Percentiles rank a stretch among this genome's conserved stretches.
These are phyloP conservation scores for Rhabdophis nuchalis DNA, from an alignment of 2,797 vertebrate species.

Conservation along the genomic window DNA sequence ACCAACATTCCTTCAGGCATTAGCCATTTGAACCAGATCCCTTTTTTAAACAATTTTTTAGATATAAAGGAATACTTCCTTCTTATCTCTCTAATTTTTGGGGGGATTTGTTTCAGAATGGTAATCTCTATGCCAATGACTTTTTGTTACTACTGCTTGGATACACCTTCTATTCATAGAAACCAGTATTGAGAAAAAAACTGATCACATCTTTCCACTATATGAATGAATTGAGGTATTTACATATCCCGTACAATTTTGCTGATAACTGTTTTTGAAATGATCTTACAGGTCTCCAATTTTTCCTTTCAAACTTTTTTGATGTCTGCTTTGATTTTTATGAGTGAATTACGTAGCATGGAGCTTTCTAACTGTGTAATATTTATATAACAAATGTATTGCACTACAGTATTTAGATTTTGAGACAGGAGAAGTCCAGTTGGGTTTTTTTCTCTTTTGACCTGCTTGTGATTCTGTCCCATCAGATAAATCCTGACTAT, in stretches of 20 bases:
- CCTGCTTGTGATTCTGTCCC: constrained; percentile 75
- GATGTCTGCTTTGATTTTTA: neutral
- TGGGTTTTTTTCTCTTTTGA: constrained; percentile 47
- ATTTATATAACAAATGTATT: fast-evolving
- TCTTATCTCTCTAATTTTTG: too few species aligned
- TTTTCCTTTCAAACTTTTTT: neutral
- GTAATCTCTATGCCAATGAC: neutral
- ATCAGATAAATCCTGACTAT: constrained; percentile 83
- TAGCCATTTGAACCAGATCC: too few species aligned
- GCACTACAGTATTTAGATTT: constrained; percentile 1
- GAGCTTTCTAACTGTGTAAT: neutral
- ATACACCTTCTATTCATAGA: neutral
- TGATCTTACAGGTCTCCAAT: neutral
- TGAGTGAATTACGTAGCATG: neutral
- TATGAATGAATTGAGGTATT: neutral
- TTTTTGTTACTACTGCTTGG: neutral
- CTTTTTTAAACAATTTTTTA: too few species aligned
- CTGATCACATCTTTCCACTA: neutral
- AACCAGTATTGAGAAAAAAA: neutral
- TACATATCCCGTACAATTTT: neutral
- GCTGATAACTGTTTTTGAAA: neutral
- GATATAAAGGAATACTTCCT: too few species aligned
- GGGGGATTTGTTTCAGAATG: too few species aligned
- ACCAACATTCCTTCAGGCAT: too few species aligned
- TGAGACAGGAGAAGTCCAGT: constrained; percentile 33